Conservation (phyloP, 2,888 invertebrate species). For the Watsonalla cultraria region DNA sequence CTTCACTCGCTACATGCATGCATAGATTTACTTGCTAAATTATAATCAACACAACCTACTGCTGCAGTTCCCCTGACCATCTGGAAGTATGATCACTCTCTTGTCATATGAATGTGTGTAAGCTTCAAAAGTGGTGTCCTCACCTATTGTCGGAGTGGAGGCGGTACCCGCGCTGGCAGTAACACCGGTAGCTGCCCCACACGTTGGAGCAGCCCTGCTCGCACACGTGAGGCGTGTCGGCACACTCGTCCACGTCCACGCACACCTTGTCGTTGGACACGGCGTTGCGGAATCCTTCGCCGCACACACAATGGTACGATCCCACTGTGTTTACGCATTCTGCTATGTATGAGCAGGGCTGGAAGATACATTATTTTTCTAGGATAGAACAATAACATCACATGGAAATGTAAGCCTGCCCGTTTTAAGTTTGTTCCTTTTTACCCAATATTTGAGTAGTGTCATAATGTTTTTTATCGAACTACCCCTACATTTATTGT, state of each 20-base stretch:
- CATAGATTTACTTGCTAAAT: too few relatives aligned
- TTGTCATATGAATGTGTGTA: too few relatives aligned
- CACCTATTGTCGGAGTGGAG: constrained; percentile 65
- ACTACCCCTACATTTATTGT: too few relatives aligned
- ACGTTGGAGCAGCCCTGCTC: constrained; percentile 94
- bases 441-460: neutral
- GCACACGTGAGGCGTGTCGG: constrained; percentile 77
- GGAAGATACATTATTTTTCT: constrained; percentile 9
- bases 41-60: too few relatives aligned
- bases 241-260: constrained; percentile 84
- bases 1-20: too few relatives aligned
- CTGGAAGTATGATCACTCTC: too few relatives aligned
- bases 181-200: constrained; percentile 94
- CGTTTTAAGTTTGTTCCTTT: neutral
- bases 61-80: too few relatives aligned
- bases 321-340: constrained; percentile 69
- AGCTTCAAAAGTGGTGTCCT: neutral
- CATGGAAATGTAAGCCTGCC: too few relatives aligned
- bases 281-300: constrained; percentile 62
- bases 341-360: constrained; percentile 65
- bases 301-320: constrained; percentile 67
- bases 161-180: constrained; percentile 91
- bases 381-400: too few relatives aligned
- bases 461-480: too few relatives aligned
- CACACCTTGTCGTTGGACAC: constrained; percentile 73